Evolutionary conservation across 2,113 vertebrate genomes (phyloP), one percentile per base, ranked within the genome.

Genomic region (Mesembrinibis cayennensis): DNA sequence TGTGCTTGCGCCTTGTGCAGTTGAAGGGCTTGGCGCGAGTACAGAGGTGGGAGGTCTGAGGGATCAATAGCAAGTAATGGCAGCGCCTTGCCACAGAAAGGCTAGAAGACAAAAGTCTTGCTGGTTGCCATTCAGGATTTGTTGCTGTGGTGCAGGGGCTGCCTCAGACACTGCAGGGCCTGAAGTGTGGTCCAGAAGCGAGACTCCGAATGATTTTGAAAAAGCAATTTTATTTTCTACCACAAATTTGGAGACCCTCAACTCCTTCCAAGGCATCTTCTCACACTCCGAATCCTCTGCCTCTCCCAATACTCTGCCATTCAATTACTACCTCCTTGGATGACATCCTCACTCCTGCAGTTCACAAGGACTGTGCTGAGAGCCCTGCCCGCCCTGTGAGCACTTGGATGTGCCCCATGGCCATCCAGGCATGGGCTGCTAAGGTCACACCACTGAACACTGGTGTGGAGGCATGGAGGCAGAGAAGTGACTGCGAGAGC

Each of bases 381-480:
- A 62, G 18, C 16, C 6, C 16, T 59, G 65, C 9, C 17, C 16
- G 42, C n/a, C 29, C 52, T 56, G 20, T 0, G 0, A 45, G 61
- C 21, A 40, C 16, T 6, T 7, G 10, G 11, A 32, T 59, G 27
- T 72, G 47, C n/a, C 32, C 52, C 52, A 7, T 16, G 42, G 42
- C 30, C 52, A 61, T 18, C 27, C 34, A 56, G 29, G 17, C 17
- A 63, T 14, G 18, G 47, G 8, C 15, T 26, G 56, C 49, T 26
- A 59, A 55, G 10, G 20, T 8, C 7, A 6, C 21, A 30, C 8
- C 17, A 11, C 23, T 55, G 7, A 67, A 72, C 42, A 14, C 52
- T 30, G 19, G 5, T 2, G 0, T 26, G 32, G 38, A 67, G 38
- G 11, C 18, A 83, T 25, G 25, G 7, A 27, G 29, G 19, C 14